Conservation (phyloP, 2,888 invertebrate species). For the Pyrocoelia pectoralis region DNA sequence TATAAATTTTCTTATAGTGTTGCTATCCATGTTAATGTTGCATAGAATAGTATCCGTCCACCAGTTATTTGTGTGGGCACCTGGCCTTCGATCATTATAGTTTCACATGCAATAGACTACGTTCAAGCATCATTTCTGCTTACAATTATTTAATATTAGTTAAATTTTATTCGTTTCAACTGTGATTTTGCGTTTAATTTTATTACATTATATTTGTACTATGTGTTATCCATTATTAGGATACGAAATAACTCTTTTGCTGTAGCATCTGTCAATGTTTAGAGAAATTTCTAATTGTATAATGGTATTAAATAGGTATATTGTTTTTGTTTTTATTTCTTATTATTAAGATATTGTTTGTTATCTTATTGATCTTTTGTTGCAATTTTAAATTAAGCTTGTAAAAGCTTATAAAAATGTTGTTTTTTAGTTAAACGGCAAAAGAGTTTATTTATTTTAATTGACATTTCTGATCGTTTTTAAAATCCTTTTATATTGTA, state of each 20-base stretch:
- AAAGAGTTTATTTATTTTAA: background rate
- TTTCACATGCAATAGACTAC: background rate
- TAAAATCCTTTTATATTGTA: background rate
- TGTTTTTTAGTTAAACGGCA: background rate
- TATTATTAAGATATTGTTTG: background rate
- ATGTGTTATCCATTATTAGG: background rate
- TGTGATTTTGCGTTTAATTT: constrained; percentile 27
- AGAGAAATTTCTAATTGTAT: background rate
- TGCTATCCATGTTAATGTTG: constrained; percentile 45
- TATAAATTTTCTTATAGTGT: constrained; percentile 29
- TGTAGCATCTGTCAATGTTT: background rate
- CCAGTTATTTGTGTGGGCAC: constrained; percentile 43
- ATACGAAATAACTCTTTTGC: background rate
- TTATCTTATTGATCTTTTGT: background rate
- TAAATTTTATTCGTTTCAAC: constrained; percentile 22
- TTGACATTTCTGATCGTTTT: background rate
- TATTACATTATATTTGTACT: constrained; percentile 5
- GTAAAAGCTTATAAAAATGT: constrained; percentile 2
- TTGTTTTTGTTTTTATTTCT: background rate
- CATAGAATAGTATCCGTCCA: constrained; percentile 56
- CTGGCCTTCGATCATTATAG: constrained; percentile 25
- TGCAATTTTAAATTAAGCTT: background rate
- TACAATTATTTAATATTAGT: constrained; percentile 14
- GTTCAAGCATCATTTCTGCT: background rate
- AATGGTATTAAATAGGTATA: background rate